phyloP scores from a whole-genome alignment of 2,113 vertebrate species.

The Calidris pugnax region DNA sequence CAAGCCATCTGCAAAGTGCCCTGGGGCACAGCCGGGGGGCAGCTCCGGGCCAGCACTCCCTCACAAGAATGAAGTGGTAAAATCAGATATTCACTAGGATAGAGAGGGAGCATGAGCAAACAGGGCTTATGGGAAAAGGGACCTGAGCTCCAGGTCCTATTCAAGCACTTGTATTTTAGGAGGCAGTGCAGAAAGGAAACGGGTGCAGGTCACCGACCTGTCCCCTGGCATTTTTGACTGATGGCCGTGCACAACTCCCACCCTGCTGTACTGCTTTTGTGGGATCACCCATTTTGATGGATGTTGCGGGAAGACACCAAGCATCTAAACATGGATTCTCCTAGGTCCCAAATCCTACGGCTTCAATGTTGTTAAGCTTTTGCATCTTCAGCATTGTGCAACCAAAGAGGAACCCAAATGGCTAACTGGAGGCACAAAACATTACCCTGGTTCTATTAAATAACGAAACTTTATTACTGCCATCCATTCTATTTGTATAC shows the following conservation, averaged over 20 bases:
- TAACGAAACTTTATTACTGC: background rate
- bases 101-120: background rate
- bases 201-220: fast-evolving
- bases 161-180: background rate
- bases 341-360: background rate
- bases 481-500: background rate
- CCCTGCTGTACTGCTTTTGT: background rate
- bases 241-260: fast-evolving
- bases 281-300: background rate
- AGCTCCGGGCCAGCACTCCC: background rate
- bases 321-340: background rate
- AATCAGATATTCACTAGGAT: background rate
- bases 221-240: fast-evolving
- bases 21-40: background rate
- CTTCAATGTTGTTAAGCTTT: background rate
- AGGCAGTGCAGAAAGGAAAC: fast-evolving
- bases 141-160: background rate
- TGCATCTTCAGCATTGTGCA: background rate
- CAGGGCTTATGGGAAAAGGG: fast-evolving
- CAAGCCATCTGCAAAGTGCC: background rate
- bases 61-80: fast-evolving
- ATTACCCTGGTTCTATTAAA: background rate
- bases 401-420: background rate
- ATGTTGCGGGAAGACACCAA: background rate
- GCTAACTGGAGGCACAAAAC: background rate